These are phyloP conservation scores for Phrynocephalus guinanensis DNA, from an alignment of 2,797 vertebrate species.

Conservation along the genomic window DNA sequence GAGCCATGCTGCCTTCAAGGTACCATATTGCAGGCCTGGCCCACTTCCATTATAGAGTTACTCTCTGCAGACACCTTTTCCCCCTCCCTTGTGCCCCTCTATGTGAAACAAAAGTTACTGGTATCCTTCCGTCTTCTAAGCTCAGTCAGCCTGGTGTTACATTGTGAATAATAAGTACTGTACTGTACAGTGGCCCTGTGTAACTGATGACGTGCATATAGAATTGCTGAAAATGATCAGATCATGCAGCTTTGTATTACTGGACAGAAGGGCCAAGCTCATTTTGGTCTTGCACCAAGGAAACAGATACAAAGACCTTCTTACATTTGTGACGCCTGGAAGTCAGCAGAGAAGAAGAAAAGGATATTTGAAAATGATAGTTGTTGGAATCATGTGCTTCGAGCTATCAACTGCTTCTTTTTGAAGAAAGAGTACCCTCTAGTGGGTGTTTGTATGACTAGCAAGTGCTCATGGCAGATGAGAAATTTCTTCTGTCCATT, in stretches of 20 bases:
- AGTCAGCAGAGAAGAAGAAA: neutral
- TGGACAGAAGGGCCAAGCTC: neutral
- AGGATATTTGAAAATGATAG: neutral
- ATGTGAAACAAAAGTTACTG: neutral
- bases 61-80: too few relatives aligned
- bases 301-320: neutral
- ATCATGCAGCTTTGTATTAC: neutral
- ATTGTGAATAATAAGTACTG: neutral
- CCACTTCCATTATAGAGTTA: too few relatives aligned
- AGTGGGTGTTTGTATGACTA: slow-evolving; percentile 44
- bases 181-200: neutral
- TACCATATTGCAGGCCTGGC: neutral
- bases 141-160: neutral
- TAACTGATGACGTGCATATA: neutral
- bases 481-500: slow-evolving; percentile 44
- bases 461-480: neutral
- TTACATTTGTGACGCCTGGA: neutral
- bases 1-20: neutral
- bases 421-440: slow-evolving; percentile 75
- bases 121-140: too few relatives aligned
- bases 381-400: neutral
- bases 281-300: neutral
- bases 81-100: too few relatives aligned
- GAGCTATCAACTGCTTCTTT: slow-evolving; percentile 1
- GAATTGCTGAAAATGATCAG: neutral